Evolutionary conservation across 1,140 invertebrate genomes (phyloP).

Genomic region (Hycleus phaleratus): DNA sequence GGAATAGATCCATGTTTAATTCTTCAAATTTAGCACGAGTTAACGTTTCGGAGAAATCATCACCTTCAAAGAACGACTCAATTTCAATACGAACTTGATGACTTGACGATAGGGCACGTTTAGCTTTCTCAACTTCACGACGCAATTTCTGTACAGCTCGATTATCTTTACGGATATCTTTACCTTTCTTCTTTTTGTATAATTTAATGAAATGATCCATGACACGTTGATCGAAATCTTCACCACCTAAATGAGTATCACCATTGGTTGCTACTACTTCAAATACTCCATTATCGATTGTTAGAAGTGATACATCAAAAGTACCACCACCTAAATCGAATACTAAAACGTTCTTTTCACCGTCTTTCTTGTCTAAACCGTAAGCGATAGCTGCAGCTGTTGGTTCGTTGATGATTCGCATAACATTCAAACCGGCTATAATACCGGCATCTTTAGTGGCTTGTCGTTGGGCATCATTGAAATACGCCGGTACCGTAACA

Average conservation of each 20-base stretch:
- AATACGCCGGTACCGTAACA: slow-evolving; percentile 97
- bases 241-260: slow-evolving; percentile 96
- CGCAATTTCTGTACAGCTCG: slow-evolving; percentile 93
- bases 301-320: slow-evolving; percentile 97
- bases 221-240: slow-evolving; percentile 97
- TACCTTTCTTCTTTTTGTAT: slow-evolving; percentile 99
- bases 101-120: slow-evolving; percentile 88
- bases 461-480: slow-evolving; percentile 96
- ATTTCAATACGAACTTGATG: slow-evolving; percentile 98
- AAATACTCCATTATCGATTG: slow-evolving; percentile 96
- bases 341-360: slow-evolving; percentile 97
- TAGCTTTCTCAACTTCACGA: slow-evolving; percentile 96
- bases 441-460: slow-evolving; percentile 89
- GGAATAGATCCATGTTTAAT: slow-evolving; percentile 98
- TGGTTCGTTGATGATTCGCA: slow-evolving; percentile 99
- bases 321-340: slow-evolving; percentile 99
- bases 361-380: slow-evolving; percentile 97
- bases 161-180: slow-evolving; percentile 93
- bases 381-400: slow-evolving; percentile 99
- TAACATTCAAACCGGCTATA: slow-evolving; percentile 90
- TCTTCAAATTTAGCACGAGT: slow-evolving; percentile 99
- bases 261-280: slow-evolving; percentile 93
- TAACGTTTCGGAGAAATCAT: slow-evolving; percentile 98
- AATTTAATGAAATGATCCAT: slow-evolving; percentile 99
- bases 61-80: slow-evolving; percentile 97